Evolutionary conservation across 2,797 vertebrate species (phyloP).

Genomic region (Gallinago solitaria): DNA sequence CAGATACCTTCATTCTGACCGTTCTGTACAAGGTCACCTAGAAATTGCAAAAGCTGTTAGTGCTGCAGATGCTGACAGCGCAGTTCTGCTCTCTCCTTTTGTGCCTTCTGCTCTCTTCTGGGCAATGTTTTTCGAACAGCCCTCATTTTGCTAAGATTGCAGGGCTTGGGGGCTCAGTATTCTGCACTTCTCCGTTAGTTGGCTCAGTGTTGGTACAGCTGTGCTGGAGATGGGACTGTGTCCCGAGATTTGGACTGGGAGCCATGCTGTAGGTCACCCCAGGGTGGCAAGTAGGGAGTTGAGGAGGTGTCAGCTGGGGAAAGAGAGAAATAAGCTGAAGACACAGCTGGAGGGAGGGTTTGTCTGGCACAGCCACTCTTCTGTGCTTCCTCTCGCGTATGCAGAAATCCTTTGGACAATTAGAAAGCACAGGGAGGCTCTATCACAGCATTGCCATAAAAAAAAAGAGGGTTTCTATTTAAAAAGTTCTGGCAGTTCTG

Average conservation of each 20-base stretch:
- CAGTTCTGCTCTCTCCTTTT: not conserved
- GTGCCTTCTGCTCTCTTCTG: not conserved
- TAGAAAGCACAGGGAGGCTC: not conserved
- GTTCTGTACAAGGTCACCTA: fast-evolving
- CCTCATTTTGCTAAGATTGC: not conserved
- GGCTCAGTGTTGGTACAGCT: not conserved
- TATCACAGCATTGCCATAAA: not conserved
- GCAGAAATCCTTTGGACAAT: not conserved
- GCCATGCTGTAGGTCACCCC: not conserved
- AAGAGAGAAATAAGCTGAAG: not conserved
- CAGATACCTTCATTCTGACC: not conserved
- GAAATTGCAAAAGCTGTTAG: not conserved
- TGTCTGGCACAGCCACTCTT: not conserved
- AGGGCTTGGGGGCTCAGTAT: not conserved
- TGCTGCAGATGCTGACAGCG: fast-evolving
- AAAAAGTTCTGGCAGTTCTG: not conserved
- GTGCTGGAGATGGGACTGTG: not conserved
- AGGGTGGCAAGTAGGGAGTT: not conserved
- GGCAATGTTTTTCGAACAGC: fast-evolving
- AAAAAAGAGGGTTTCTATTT: not conserved
- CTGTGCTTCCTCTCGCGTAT: not conserved
- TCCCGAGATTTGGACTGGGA: not conserved
- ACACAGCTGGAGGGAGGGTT: not conserved
- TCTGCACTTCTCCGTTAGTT: fast-evolving
- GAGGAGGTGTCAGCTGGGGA: not conserved